These are phyloP conservation scores for Drusus annulatus DNA, from an alignment of 1,140 invertebrate genomes.

Conservation along the genomic window DNA sequence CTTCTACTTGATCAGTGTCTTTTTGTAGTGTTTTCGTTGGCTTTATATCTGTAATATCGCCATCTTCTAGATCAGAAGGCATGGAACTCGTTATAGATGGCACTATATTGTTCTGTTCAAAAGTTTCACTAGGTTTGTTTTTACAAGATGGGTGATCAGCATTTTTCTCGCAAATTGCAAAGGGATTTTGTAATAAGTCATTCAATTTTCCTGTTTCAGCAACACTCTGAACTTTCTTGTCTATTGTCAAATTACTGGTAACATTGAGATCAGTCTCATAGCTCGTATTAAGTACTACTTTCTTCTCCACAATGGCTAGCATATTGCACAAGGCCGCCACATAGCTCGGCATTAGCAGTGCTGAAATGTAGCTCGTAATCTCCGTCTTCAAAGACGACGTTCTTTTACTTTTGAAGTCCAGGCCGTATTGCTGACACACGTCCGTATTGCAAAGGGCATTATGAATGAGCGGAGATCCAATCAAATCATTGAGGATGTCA, in stretches of 20 bases:
- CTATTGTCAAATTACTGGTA: slow-evolving; percentile 69
- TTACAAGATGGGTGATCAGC: slow-evolving; percentile 38
- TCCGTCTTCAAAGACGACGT: slow-evolving; percentile 67
- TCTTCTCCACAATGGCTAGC: slow-evolving; percentile 77
- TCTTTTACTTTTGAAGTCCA: slow-evolving; percentile 73
- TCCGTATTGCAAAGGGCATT: slow-evolving; percentile 72
- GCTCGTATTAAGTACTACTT: slow-evolving; percentile 77
- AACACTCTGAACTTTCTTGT: slow-evolving; percentile 58
- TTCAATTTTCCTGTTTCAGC: slow-evolving; percentile 24
- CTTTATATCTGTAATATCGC: slow-evolving; percentile 61
- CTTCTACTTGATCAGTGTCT: slow-evolving; percentile 47
- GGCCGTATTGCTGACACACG: slow-evolving; percentile 73
- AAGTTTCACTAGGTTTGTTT: slow-evolving; percentile 30
- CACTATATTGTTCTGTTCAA: slow-evolving; percentile 16
- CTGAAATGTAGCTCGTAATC: slow-evolving; percentile 71
- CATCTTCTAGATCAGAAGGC: slow-evolving; percentile 34
- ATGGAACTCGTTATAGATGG: slow-evolving; percentile 40
- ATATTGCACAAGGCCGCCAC: slow-evolving; percentile 84
- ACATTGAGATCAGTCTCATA: slow-evolving; percentile 70
- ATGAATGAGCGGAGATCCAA: slow-evolving; percentile 71
- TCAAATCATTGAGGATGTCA: slow-evolving; percentile 71
- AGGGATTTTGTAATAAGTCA: slow-evolving; percentile 52
- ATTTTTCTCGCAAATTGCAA: slow-evolving; percentile 45
- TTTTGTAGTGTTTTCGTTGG: slow-evolving; percentile 63
- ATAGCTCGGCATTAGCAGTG: slow-evolving; percentile 77